Evolutionary conservation across 2,888 invertebrate species (phyloP).

Genomic region (Epirrhoe tristata): DNA sequence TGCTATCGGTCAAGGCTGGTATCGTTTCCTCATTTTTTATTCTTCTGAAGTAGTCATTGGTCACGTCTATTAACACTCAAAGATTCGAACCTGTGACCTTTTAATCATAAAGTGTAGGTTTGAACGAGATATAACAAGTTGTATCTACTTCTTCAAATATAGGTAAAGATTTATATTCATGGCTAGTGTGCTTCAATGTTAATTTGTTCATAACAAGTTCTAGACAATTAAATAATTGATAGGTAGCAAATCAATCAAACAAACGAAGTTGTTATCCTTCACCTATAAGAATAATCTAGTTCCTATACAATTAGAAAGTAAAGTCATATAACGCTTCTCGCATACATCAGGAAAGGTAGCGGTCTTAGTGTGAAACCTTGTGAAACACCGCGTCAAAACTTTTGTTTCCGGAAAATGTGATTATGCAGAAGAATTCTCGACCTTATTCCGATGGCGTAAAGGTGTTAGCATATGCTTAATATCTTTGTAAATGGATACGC

Average conservation of each 20-base stretch:
- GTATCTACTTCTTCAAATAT: not conserved
- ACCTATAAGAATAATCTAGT: conserved; percentile 25
- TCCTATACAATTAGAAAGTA: conserved; percentile 47
- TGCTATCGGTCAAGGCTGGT: not conserved
- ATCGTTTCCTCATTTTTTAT: not conserved
- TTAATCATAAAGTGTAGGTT: not conserved
- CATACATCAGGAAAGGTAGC: conserved; percentile 54
- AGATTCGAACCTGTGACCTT: not conserved
- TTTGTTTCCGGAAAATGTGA: conserved; percentile 34
- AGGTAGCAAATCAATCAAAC: conserved; percentile 19
- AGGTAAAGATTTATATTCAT: not conserved
- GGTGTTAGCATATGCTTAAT: conserved; percentile 33
- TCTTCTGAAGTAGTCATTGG: not conserved
- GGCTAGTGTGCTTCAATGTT: conserved; percentile 2
- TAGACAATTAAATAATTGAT: conserved; percentile 17
- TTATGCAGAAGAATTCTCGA: conserved; percentile 39
- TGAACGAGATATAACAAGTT: not conserved
- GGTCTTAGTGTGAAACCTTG: conserved; percentile 58
- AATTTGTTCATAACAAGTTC: conserved; percentile 5
- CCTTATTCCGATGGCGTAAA: conserved; percentile 49
- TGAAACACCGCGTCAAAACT: conserved; percentile 47
- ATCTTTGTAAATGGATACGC: conserved; percentile 46
- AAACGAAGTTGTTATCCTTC: conserved; percentile 23
- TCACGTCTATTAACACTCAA: not conserved
- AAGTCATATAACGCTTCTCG: conserved; percentile 16